Evolutionary conservation across 2,888 invertebrate genomes (phyloP), one percentile per base, ranked within the genome.

Genomic region (Apoda limacodes): DNA sequence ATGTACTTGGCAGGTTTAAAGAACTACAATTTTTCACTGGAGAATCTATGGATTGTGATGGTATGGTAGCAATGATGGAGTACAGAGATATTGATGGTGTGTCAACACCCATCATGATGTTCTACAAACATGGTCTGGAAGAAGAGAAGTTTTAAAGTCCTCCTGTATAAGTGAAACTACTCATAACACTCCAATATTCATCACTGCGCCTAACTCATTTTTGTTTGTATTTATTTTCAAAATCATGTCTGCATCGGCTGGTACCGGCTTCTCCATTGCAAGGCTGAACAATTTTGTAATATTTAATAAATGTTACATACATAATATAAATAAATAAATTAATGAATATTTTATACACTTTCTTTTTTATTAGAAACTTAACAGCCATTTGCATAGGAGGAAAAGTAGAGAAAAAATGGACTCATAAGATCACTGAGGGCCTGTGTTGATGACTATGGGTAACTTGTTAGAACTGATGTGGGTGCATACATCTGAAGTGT

Each of bases 91-190:
- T 93, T 37, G 85, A 93, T 49, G 93, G 92, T 28, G 83, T 86
- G 3, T 88, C 88, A 45, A 84, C 89, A 29, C 97, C 98, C 28
- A 88, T 95, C 49, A 83, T 98, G 67, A 93, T 96, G 91, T 95
- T 95, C 81, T 95, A 95, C 82, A 97, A 96, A 78, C 96, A 97
- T 55, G 98, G 96, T 42, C 86, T 98, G 40, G 87, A 90, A 34
- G 96, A 95, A 70, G 97, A 98, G 81, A 98, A 98, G 81, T 93
- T 92, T 82, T 95, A 93, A 76, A 34, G 45, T 52, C 17, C 7
- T 17, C 17, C 7, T 17, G 17, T 17, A 39, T 45, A 70, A 63
- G 64, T 58, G 55, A 60, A 61, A 54, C 43, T 59, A 58, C 60
- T 70, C 61, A 61, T 62, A 55, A 55, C 64, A 67, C 68, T 67